A percentile compares a stretch with the other conserved stretches of the same genome.
Evolutionary conservation across 1,140 invertebrate species (phyloP).

Genomic region (Luehdorfia chinensis): DNA sequence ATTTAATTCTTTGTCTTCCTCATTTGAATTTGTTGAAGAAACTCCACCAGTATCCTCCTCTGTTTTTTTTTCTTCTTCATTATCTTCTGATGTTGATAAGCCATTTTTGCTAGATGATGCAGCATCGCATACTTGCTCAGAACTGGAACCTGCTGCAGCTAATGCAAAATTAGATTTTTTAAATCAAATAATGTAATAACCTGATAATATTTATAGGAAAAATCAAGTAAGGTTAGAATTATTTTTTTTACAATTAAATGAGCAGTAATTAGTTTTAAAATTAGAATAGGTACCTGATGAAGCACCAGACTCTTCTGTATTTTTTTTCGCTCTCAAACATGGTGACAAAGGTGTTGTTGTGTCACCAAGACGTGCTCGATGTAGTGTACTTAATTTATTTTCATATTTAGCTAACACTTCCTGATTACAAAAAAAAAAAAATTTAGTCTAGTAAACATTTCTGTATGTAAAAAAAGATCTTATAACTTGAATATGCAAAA

Average conservation of each 20-base stretch:
- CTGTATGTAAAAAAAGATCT: background rate
- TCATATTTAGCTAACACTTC: constrained; percentile 72
- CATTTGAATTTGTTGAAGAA: constrained; percentile 66
- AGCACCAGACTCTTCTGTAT: constrained; percentile 45
- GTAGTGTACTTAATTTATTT: constrained; percentile 54
- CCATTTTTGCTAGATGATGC: constrained; percentile 63
- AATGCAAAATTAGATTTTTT: too few species aligned
- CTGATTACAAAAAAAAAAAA: constrained; percentile 31
- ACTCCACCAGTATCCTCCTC: constrained; percentile 67
- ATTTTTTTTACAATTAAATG: too few species aligned
- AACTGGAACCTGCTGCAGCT: constrained; percentile 59
- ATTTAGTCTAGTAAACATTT: background rate
- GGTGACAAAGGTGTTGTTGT: constrained; percentile 62
- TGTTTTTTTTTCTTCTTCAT: constrained; percentile 28
- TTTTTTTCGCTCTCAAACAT: constrained; percentile 64
- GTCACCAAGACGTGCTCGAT: constrained; percentile 54
- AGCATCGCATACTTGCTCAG: constrained; percentile 38
- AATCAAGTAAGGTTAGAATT: too few species aligned
- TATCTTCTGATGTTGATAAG: constrained; percentile 2
- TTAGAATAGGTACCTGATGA: too few species aligned
- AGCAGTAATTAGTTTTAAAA: too few species aligned
- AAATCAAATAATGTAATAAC: too few species aligned
- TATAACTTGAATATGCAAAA: background rate
- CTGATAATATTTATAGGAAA: too few species aligned
- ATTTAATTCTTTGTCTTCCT: constrained; percentile 62